Evolutionary conservation across 2,113 vertebrate genomes (phyloP).

Genomic region (Lepus timidus): DNA sequence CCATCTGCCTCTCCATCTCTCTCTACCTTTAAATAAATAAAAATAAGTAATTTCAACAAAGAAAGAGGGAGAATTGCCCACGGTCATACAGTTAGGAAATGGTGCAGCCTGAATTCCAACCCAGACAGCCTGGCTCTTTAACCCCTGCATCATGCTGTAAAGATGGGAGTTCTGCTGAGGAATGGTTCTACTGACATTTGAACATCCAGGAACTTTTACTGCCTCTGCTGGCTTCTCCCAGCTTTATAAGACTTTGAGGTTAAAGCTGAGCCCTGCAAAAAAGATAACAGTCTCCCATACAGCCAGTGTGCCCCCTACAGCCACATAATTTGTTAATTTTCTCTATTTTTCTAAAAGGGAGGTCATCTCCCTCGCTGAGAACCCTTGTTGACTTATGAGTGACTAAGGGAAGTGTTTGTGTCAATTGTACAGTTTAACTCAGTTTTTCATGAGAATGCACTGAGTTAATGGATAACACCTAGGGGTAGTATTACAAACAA

Average conservation of each 20-base stretch:
- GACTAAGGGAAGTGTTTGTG: constrained; percentile 40
- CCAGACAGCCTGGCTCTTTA: not conserved
- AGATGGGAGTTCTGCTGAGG: not conserved
- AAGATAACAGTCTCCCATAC: not conserved
- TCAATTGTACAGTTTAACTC: constrained; percentile 40
- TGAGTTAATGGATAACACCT: constrained; percentile 68
- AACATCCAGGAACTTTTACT: constrained; percentile 4
- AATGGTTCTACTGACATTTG: not conserved
- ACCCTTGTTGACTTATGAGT: constrained; percentile 16
- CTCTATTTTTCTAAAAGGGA: constrained; percentile 33
- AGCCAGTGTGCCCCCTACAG: not conserved
- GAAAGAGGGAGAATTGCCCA: not conserved
- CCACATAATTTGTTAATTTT: not conserved
- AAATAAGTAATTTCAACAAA: too few relatives aligned
- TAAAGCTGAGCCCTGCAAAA: not conserved
- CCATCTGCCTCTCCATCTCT: too few relatives aligned
- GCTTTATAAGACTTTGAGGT: not conserved
- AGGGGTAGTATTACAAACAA: not conserved
- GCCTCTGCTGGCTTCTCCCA: not conserved
- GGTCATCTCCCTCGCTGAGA: constrained; percentile 19
- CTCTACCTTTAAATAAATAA: too few relatives aligned
- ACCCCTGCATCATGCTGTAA: not conserved
- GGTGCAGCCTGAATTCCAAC: not conserved
- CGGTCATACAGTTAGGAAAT: constrained; percentile 7
- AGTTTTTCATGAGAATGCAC: constrained; percentile 23